Evolutionary conservation across 2,888 invertebrate species (phyloP).

Genomic region (Limenitis arthemis): DNA sequence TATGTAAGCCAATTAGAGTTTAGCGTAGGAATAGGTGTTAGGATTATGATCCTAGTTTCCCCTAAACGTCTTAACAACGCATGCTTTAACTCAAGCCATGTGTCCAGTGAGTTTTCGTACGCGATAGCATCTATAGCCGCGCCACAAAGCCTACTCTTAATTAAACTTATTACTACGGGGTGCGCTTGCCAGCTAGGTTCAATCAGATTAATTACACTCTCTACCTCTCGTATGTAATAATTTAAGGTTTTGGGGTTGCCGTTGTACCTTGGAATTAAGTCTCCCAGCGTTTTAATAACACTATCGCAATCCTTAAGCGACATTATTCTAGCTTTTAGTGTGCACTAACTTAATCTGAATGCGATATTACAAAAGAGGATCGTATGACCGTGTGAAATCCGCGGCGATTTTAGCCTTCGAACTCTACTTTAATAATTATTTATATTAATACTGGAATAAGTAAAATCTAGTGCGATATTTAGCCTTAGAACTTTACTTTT

Average conservation of each 20-base stretch:
- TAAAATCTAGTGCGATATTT: too few relatives aligned
- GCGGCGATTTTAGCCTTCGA: too few relatives aligned
- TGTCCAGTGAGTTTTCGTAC: conserved; percentile 2
- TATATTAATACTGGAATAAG: too few relatives aligned
- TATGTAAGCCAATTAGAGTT: too few relatives aligned
- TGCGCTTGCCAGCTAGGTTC: not conserved
- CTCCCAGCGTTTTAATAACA: not conserved
- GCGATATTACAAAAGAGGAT: too few relatives aligned
- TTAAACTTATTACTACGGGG: not conserved
- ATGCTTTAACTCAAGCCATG: conserved; percentile 4
- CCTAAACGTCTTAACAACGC: conserved; percentile 9
- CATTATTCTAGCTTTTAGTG: not conserved
- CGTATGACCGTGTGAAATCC: too few relatives aligned
- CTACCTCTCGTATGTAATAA: not conserved
- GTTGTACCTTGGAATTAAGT: too few relatives aligned
- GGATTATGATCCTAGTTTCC: too few relatives aligned
- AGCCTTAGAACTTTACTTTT: too few relatives aligned
- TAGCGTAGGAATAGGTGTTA: too few relatives aligned
- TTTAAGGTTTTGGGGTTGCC: not conserved
- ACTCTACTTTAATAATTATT: too few relatives aligned
- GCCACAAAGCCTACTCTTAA: conserved; percentile 13
- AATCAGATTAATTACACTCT: not conserved
- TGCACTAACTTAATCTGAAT: too few relatives aligned
- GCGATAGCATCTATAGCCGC: conserved; percentile 11
- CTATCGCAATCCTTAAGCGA: not conserved